Percentiles rank a stretch among this genome's conserved stretches.
Conservation (phyloP, 2,113 vertebrate species). For the Beaufortia kweichowensis region DNA sequence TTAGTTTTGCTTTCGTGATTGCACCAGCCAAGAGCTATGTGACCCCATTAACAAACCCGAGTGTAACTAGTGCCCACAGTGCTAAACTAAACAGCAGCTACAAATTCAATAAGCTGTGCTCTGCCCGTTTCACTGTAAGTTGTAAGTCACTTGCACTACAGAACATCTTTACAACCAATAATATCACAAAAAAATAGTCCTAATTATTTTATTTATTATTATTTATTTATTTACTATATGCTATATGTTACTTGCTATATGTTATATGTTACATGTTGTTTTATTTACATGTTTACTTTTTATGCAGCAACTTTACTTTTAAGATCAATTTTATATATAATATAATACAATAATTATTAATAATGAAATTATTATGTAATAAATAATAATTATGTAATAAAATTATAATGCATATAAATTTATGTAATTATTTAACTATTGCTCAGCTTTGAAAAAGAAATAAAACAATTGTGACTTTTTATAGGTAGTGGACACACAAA, state of each 20-base stretch:
- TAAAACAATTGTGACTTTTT: too few relatives aligned
- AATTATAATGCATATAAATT: too few relatives aligned
- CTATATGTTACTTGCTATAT: too few relatives aligned
- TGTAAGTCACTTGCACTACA: neutral
- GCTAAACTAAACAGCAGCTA: neutral
- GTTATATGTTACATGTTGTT: too few relatives aligned
- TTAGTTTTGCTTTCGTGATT: slow-evolving; percentile 22
- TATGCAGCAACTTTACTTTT: too few relatives aligned
- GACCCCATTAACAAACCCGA: slow-evolving; percentile 31
- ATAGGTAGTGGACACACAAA: too few relatives aligned
- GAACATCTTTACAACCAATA: neutral
- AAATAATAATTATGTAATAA: too few relatives aligned
- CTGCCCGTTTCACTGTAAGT: neutral
- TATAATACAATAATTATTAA: too few relatives aligned
- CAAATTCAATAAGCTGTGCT: slow-evolving; percentile 18
- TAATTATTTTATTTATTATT: neutral
- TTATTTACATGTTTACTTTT: neutral
- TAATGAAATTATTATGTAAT: too few relatives aligned
- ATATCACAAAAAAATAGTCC: neutral
- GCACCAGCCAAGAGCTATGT: slow-evolving; percentile 25
- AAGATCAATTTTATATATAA: too few relatives aligned
- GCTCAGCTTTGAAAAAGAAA: too few relatives aligned
- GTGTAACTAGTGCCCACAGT: neutral
- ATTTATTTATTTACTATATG: neutral
- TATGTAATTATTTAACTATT: too few relatives aligned